Evolutionary conservation across 2,888 invertebrate species (phyloP).

Genomic region (Carcina quercana): DNA sequence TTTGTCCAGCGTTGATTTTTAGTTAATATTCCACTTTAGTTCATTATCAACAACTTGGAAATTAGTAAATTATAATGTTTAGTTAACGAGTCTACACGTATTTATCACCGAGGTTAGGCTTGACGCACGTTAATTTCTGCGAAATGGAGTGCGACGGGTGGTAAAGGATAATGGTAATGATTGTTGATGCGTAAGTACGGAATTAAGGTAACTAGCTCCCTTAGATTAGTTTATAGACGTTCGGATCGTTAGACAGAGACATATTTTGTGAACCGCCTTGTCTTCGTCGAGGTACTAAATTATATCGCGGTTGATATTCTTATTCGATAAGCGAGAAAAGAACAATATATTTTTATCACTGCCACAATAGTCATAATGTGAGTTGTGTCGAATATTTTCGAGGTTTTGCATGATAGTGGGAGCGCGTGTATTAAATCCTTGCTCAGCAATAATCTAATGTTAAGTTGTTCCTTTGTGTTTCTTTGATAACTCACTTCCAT

Average conservation of each 20-base stretch:
- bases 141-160: slow-evolving; percentile 15
- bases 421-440: slow-evolving; percentile 20
- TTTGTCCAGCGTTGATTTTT: too few relatives aligned
- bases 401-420: slow-evolving; percentile 26
- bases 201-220: slow-evolving; percentile 28
- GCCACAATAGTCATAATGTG: slow-evolving; percentile 54
- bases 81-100: too few relatives aligned
- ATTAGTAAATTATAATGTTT: too few relatives aligned
- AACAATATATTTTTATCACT: slow-evolving; percentile 66
- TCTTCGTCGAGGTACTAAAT: slow-evolving; percentile 34
- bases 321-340: slow-evolving; percentile 36
- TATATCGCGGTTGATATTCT: slow-evolving; percentile 35
- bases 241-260: slow-evolving; percentile 42
- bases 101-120: too few relatives aligned
- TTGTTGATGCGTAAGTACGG: slow-evolving; percentile 17
- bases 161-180: slow-evolving; percentile 14
- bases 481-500: slow-evolving; percentile 18
- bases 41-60: slow-evolving; percentile 29
- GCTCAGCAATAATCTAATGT: slow-evolving; percentile 26
- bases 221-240: slow-evolving; percentile 33
- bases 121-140: slow-evolving; percentile 30
- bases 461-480: slow-evolving; percentile 9
- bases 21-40: too few relatives aligned
- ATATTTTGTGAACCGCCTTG: slow-evolving; percentile 54
- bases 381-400: slow-evolving; percentile 23